These are phyloP conservation scores for Myotis planiceps DNA, from an alignment of 2,797 vertebrate genomes.

Conservation along the genomic window DNA sequence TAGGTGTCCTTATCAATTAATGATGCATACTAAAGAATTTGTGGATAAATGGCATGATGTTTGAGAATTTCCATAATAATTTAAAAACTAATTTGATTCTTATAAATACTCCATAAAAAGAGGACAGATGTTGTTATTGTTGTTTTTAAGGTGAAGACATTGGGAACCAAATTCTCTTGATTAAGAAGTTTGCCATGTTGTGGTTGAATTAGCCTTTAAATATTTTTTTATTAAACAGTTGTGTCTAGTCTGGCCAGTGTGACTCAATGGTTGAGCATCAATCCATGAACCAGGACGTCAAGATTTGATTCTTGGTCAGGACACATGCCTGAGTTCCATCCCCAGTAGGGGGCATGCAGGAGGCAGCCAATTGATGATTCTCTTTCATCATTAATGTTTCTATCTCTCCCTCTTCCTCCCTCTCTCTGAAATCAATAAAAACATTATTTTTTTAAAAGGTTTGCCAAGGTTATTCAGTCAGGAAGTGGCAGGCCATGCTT, in stretches of 20 bases:
- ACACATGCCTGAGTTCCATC: no score
- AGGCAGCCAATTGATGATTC: no score
- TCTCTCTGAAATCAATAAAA: no score
- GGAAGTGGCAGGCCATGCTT: neutral
- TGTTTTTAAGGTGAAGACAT: neutral
- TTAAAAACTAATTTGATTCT: constrained; percentile 1
- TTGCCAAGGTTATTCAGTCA: neutral
- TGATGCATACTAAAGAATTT: neutral
- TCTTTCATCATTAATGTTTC: no score
- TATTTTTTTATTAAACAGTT: no score
- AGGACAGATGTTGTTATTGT: neutral
- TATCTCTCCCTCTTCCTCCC: no score
- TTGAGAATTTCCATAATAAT: neutral
- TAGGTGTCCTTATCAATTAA: neutral
- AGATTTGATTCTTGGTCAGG: no score
- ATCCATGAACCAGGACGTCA: no score
- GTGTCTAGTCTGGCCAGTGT: no score
- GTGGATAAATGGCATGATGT: neutral
- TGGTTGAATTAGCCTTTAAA: no score
- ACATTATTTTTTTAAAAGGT: neutral
- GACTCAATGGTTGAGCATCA: no score
- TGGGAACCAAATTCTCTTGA: neutral
- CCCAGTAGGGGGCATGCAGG: no score
- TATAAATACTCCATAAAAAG: neutral
- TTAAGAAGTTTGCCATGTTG: neutral